Evolutionary conservation across 2,888 invertebrate species (phyloP).

Genomic region (Lysandra bellargus): DNA sequence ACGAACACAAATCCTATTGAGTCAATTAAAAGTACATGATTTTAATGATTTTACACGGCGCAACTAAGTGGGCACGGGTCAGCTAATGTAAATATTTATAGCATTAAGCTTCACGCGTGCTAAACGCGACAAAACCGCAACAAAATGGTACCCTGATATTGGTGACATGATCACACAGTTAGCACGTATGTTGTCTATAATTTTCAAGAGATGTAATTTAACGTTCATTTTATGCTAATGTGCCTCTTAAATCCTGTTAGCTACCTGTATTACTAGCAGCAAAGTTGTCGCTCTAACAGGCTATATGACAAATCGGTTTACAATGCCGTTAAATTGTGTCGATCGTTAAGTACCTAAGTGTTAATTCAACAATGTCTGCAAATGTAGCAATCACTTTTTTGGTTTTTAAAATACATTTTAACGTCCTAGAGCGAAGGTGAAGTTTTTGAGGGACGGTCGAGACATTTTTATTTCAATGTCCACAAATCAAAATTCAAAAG

Average conservation of each 20-base stretch:
- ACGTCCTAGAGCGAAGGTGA: no score
- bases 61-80: no score
- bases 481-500: neutral
- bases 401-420: neutral
- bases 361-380: neutral
- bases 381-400: neutral
- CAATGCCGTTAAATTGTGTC: neutral
- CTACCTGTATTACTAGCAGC: neutral
- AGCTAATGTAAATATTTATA: neutral
- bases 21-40: no score
- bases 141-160: neutral
- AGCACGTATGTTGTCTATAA: slow-evolving; percentile 9
- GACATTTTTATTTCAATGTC: no score
- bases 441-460: no score
- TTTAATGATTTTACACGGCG: no score
- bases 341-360: neutral
- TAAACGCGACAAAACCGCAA: neutral
- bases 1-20: no score
- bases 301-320: neutral
- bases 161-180: slow-evolving; percentile 4
- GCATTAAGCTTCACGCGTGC: neutral
- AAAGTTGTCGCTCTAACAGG: neutral
- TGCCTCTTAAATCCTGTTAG: neutral
- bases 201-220: neutral
- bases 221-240: neutral